Conservation (phyloP, 2,888 invertebrate species). For the Oligia fasciuncula region DNA sequence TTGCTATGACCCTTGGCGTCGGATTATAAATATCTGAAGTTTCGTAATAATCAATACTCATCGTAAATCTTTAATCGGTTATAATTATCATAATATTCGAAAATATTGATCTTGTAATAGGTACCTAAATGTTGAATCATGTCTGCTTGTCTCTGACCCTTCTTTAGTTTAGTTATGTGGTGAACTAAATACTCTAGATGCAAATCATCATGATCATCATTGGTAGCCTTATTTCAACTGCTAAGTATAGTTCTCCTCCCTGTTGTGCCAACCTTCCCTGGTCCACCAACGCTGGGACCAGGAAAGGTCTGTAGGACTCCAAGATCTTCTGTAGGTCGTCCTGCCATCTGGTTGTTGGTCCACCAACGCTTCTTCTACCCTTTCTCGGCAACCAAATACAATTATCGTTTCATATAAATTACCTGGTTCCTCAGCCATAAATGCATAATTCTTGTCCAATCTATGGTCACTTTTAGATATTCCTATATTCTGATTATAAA, state of each 20-base stretch:
- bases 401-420: neutral
- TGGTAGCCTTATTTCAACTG: neutral
- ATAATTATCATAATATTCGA: constrained; percentile 50
- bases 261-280: neutral
- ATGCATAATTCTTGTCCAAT: neutral
- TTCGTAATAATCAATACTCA: constrained; percentile 36
- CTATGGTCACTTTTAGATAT: neutral
- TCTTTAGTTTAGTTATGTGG: neutral
- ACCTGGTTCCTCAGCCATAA: neutral
- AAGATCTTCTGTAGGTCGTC: neutral
- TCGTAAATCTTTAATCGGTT: constrained; percentile 49
- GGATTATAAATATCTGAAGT: constrained; percentile 51
- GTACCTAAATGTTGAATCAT: constrained; percentile 10
- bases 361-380: too few relatives aligned
- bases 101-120: constrained; percentile 44
- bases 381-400: too few relatives aligned
- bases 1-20: constrained; percentile 41
- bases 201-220: neutral
- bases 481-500: neutral
- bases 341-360: neutral
- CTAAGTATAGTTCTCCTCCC: too few relatives aligned
- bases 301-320: too few relatives aligned
- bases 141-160: neutral
- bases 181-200: neutral
- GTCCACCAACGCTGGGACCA: too few relatives aligned